Percentiles rank a stretch among this genome's conserved stretches.
Conservation (phyloP, 2,797 vertebrate species). For the Falco concolor region DNA sequence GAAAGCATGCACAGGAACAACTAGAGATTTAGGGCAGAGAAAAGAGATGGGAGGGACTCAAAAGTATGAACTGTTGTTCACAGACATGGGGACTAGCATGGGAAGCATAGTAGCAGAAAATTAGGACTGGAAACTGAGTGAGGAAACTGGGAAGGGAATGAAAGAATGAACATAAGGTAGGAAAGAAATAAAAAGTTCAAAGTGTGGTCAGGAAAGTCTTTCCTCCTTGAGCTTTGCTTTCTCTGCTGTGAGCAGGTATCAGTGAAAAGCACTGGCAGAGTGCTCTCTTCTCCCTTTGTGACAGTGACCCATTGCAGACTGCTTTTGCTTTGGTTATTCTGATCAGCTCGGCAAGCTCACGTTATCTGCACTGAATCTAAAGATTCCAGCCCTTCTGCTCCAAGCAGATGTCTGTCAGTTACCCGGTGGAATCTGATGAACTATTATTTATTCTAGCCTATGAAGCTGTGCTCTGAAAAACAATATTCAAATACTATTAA, state of each 20-base stretch:
- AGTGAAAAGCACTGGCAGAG: not conserved
- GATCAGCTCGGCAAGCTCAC: not conserved
- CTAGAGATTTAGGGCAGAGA: not conserved
- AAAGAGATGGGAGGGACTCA: not conserved
- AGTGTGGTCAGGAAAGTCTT: not conserved
- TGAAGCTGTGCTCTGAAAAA: not conserved
- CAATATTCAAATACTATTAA: not conserved
- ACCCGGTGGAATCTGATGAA: not conserved
- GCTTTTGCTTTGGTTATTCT: not conserved
- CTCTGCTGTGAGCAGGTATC: not conserved
- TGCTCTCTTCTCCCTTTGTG: not conserved
- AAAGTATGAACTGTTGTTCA: not conserved
- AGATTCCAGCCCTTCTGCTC: not conserved
- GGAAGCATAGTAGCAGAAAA: not conserved
- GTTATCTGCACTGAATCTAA: not conserved
- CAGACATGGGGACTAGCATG: not conserved
- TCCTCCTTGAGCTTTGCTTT: not conserved
- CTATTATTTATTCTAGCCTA: not conserved
- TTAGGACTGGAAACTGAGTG: not conserved
- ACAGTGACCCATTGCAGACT: not conserved
- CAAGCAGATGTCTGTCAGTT: not conserved
- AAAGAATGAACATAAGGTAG: not conserved
- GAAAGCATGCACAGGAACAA: not conserved
- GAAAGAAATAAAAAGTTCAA: not conserved
- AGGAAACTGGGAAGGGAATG: not conserved